These are phyloP conservation scores for Pipa parva DNA, from an alignment of 2,113 vertebrate species.

Conservation along the genomic window DNA sequence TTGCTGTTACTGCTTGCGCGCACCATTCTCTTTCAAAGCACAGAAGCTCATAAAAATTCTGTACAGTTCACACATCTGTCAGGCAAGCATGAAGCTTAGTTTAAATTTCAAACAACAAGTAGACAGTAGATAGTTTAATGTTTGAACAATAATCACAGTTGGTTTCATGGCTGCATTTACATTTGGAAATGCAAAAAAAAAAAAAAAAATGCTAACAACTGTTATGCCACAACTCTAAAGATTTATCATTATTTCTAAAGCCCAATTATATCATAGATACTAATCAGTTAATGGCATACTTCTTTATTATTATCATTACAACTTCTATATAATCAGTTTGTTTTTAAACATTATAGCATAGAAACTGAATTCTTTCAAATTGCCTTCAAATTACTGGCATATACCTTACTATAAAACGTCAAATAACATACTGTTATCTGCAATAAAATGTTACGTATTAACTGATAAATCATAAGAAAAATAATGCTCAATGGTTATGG, in stretches of 20 bases:
- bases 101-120: slow-evolving; percentile 30
- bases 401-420: no score
- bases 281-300: slow-evolving; percentile 36
- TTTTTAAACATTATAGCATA: slow-evolving; percentile 34
- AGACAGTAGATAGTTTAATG: slow-evolving; percentile 38
- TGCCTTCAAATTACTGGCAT: no score
- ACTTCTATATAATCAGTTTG: slow-evolving; percentile 27
- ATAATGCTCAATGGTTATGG: no score
- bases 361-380: slow-evolving; percentile 33
- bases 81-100: slow-evolving; percentile 14
- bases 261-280: slow-evolving; percentile 25
- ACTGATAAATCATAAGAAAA: no score
- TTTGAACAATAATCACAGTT: slow-evolving; percentile 37
- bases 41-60: slow-evolving; percentile 30
- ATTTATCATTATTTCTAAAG: slow-evolving; percentile 2
- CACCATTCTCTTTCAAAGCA: slow-evolving; percentile 12
- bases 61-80: slow-evolving; percentile 16
- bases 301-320: no score
- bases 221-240: slow-evolving; percentile 14
- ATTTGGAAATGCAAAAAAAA: slow-evolving; percentile 10
- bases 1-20: background rate
- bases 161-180: slow-evolving; percentile 29
- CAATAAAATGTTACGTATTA: no score
- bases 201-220: slow-evolving; percentile 29
- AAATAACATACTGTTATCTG: no score